Evolutionary conservation across 2,113 vertebrate species (phyloP).

Genomic region (Phylloscopus trochiloides): DNA sequence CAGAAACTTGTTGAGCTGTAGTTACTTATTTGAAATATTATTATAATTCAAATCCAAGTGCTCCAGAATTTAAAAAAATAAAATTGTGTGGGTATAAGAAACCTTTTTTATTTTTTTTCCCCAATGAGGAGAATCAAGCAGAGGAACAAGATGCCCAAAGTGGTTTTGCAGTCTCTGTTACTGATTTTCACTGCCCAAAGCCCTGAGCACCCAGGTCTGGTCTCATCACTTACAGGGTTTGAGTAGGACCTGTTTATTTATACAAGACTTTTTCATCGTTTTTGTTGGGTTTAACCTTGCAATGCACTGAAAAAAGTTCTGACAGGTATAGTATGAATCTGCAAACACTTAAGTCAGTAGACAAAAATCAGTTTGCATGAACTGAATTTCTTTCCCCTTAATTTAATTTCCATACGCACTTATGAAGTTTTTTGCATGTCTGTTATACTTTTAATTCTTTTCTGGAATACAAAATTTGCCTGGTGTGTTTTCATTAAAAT

Average conservation of each 20-base stretch:
- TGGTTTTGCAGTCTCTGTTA: background rate
- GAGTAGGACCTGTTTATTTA: background rate
- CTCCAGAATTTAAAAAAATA: background rate
- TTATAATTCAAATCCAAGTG: background rate
- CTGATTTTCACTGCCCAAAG: background rate
- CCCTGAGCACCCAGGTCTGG: background rate
- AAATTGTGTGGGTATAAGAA: background rate
- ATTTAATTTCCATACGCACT: background rate
- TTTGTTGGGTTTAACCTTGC: background rate
- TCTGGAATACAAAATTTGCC: background rate
- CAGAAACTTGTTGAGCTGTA: background rate
- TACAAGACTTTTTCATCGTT: background rate
- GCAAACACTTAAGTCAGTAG: background rate
- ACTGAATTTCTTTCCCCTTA: background rate
- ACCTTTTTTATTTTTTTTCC: background rate
- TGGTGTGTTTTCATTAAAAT: background rate
- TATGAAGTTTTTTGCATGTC: background rate
- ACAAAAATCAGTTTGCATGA: background rate
- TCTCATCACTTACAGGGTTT: background rate
- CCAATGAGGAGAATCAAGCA: background rate
- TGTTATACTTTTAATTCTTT: background rate
- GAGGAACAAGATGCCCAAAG: background rate
- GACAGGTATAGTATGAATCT: background rate
- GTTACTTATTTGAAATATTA: background rate
- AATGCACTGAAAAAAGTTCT: background rate